Base-by-base conservation (phyloP, 2,797 vertebrate species). In the Lycodopsis pacificus region DNA sequence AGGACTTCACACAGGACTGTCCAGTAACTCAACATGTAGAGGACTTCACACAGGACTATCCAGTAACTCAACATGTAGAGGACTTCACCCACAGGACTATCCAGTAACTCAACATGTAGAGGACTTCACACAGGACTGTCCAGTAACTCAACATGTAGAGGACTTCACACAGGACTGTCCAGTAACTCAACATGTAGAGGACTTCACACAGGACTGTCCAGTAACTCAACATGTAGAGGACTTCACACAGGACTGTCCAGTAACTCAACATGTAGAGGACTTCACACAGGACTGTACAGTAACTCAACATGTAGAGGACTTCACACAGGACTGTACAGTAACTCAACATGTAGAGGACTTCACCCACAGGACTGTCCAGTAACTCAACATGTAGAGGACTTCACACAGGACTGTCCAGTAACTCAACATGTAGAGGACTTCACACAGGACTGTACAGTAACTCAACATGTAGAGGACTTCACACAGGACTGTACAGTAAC, bases 211-310 rank as follows among this genome's bases (percentile, higher is more conserved):
- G 5, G 68, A 53, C 61, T 10, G 8, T 25, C 2, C 25, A 25
- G 25, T 25, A 25, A 25, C 25, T 25, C 2, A 25, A 25, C 25
- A 25, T 25, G 59, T 40, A 44, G 0, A 3, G 14, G 8, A 6
- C 59, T 48, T 61, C 59, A 57, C 61, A 68, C 67, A 70, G 5
- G 68, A n/a, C n/a, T n/a, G n/a, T n/a, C n/a, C n/a, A n/a, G n/a
- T n/a, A n/a, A n/a, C n/a, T n/a, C n/a, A n/a, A n/a, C n/a, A n/a
- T n/a, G n/a, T n/a, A n/a, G n/a, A n/a, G n/a, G n/a, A n/a, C n/a
- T n/a, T n/a, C 59, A 44, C 62, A 40, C 53, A 59, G 1, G 32
- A 36, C 59, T 64, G 61, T 4, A 32, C 57, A 57, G 78, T 8
- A 5, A 15, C 3, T 54, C 22, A 40, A 56, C 58, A 38, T 38